These are phyloP conservation scores for Drosophila limbata DNA, from an alignment of 2,888 invertebrate species.

Conservation along the genomic window DNA sequence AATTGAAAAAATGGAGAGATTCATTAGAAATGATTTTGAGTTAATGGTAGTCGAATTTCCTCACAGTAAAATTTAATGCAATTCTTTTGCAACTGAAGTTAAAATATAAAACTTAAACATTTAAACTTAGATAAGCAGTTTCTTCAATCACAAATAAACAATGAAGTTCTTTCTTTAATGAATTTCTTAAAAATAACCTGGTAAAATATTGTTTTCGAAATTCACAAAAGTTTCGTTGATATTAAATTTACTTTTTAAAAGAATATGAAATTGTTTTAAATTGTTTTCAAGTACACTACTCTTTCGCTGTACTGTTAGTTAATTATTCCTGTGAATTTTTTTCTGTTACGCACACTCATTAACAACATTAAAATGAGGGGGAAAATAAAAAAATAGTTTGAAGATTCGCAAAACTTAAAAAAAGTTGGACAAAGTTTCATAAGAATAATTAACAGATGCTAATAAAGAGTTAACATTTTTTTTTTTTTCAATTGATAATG, in stretches of 20 bases:
- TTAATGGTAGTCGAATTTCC: no score
- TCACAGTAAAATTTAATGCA: no score
- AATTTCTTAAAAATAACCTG: no score
- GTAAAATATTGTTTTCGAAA: no score
- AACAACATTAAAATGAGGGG: not conserved
- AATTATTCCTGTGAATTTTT: not conserved
- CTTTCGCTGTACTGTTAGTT: not conserved
- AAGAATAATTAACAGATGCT: not conserved
- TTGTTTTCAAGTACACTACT: not conserved
- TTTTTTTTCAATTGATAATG: no score
- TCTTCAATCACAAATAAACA: no score
- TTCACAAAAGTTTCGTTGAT: no score
- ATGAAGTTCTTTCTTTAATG: no score
- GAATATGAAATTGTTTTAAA: not conserved
- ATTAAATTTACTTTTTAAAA: no score
- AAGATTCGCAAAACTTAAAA: not conserved
- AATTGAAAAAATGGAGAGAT: not conserved
- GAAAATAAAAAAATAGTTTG: not conserved
- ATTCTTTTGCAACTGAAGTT: no score
- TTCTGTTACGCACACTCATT: not conserved
- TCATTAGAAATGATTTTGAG: not conserved
- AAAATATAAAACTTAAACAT: no score
- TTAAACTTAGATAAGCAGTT: no score
- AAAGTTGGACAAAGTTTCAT: not conserved
- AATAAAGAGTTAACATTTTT: not conserved